Conservation (phyloP, 1,140 invertebrate species). For the Gryllus bimaculatus region DNA sequence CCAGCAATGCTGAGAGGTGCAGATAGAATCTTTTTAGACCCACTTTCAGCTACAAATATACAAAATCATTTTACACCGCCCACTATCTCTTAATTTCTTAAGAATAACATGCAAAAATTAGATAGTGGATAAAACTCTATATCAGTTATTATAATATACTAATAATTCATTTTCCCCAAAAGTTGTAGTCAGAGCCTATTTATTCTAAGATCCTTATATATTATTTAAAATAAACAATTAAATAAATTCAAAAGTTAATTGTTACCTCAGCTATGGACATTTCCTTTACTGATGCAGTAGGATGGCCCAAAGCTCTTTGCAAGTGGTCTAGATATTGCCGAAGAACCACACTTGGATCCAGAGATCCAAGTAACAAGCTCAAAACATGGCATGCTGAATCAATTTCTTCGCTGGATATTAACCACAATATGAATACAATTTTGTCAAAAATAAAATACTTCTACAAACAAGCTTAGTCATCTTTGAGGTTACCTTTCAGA, state of each 20-base stretch:
- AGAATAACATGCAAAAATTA: too few relatives aligned
- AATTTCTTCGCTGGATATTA: slow-evolving; percentile 34
- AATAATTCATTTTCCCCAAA: too few relatives aligned
- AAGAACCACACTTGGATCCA: slow-evolving; percentile 34
- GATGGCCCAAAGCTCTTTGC: slow-evolving; percentile 34
- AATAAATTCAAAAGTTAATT: slow-evolving; percentile 2
- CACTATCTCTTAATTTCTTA: too few relatives aligned
- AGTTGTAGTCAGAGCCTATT: too few relatives aligned
- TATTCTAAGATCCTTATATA: too few relatives aligned
- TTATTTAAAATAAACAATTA: not conserved
- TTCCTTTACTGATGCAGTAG: slow-evolving; percentile 30
- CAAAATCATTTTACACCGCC: too few relatives aligned
- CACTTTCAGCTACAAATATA: too few relatives aligned
- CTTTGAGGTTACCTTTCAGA: slow-evolving; percentile 32
- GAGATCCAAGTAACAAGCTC: slow-evolving; percentile 30
- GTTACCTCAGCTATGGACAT: slow-evolving; percentile 34
- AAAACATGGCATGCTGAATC: slow-evolving; percentile 38
- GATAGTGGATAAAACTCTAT: too few relatives aligned
- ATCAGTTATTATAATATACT: too few relatives aligned
- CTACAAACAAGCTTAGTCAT: slow-evolving; percentile 23
- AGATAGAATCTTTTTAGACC: too few relatives aligned
- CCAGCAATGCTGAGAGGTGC: too few relatives aligned
- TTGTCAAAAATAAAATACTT: slow-evolving; percentile 8
- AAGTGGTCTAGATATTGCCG: slow-evolving; percentile 34
- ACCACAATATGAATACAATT: slow-evolving; percentile 19